Base-by-base conservation (phyloP, 2,888 invertebrate genomes). In the Steinernema hermaphroditum region DNA sequence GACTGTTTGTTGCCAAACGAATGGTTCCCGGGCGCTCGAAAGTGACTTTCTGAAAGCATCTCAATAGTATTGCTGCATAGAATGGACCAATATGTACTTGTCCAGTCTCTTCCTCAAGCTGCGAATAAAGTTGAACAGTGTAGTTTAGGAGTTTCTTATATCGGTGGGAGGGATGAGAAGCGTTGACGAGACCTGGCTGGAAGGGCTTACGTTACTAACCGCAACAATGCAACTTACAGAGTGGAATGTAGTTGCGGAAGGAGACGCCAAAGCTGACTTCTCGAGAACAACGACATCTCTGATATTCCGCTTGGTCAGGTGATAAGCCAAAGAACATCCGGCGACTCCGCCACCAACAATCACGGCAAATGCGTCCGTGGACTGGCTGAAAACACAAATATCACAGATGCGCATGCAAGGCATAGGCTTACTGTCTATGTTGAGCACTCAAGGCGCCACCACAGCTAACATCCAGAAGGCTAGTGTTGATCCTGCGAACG, bases 311-410 rank as follows among this genome's bases (percentile, higher is more conserved):
- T 87, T 86, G 32, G 88, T 85, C 41, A 88, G 81, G 77, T 89
- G 88, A 75, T 88, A 88, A 27, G 88, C 88, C 12, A 88, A 79
- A 54, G 87, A 87, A 69, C 50, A 50, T 8, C 88, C 88, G 14
- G 88, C 87, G 34, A 83, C 86, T 49, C 88, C 88, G n/a, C 88
- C 88, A 0, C 88, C 88, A 4, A 88, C 80, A 69, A 88, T 78
- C 43, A 81, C 80, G 0, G 83, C 81, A 69, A 80, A 80, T 0
- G 79, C 82, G 27, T 80, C 77, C 24, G 43, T 69, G 22, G 69
- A 62, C 27, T 62, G 62, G 32, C 62, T 62, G 32, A 62, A 62
- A 50, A 12, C 37, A 37, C 6, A 37, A 37, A 37, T 37, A 8
- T 4, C 37, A 4, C 4, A 37, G 37, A 12, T 4, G 12, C 37